Conservation (phyloP, 2,797 vertebrate genomes). For the Pangasius djambal region DNA sequence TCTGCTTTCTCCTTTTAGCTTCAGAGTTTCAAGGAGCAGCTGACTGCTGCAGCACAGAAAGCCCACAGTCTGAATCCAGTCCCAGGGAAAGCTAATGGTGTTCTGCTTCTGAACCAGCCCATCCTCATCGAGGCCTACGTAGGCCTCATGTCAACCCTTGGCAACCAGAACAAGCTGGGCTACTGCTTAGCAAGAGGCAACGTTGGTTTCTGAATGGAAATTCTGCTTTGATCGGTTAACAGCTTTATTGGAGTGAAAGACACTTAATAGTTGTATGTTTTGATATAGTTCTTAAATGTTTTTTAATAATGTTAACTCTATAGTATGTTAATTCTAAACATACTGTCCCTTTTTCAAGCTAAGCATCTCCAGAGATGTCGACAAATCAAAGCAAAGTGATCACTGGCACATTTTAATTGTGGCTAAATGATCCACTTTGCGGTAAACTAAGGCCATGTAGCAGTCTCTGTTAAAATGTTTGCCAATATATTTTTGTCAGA, state of each 20-base stretch:
- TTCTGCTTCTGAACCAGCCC: conserved; percentile 74
- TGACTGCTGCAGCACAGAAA: conserved; percentile 70
- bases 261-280: not conserved
- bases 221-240: not conserved
- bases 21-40: conserved; percentile 73
- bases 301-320: not conserved
- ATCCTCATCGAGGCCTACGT: conserved; percentile 78
- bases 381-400: not conserved
- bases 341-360: not conserved
- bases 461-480: not conserved
- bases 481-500: not conserved
- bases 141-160: conserved; percentile 80
- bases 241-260: not conserved
- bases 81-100: conserved; percentile 74
- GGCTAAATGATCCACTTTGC: not conserved
- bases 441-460: not conserved
- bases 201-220: conserved; percentile 77
- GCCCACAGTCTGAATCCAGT: conserved; percentile 67
- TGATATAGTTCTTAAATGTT: not conserved
- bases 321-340: too few relatives aligned
- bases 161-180: conserved; percentile 84
- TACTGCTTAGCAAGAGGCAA: conserved; percentile 83
- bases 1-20: conserved; percentile 70
- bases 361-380: not conserved
- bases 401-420: not conserved